Conservation (phyloP, 2,113 vertebrate species). For the Hippocampus barbouri region DNA sequence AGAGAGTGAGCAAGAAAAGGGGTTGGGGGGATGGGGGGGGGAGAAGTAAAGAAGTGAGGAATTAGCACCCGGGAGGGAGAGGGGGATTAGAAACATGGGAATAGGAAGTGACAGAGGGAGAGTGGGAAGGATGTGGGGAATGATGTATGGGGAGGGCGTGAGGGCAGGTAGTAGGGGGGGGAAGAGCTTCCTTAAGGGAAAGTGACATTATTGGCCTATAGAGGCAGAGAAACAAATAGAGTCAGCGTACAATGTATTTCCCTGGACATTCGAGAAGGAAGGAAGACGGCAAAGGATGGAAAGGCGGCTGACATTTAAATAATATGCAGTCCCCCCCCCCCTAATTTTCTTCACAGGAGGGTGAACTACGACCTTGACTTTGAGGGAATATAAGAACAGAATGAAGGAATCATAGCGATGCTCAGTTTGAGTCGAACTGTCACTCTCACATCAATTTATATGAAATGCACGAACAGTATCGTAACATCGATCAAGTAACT, state of each 20-base stretch:
- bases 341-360: not conserved
- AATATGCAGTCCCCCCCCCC: not conserved
- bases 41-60: constrained; percentile 35
- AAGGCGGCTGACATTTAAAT: constrained; percentile 36
- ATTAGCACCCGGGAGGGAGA: constrained; percentile 44
- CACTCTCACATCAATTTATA: too few species aligned
- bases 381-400: not conserved
- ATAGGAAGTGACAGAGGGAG: constrained; percentile 50
- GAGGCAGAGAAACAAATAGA: constrained; percentile 9
- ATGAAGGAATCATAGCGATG: not conserved
- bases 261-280: constrained; percentile 4
- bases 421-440: too few species aligned
- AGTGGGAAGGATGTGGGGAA: constrained; percentile 18
- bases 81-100: constrained; percentile 52
- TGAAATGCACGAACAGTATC: too few species aligned
- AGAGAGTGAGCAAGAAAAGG: not conserved
- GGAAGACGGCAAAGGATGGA: not conserved
- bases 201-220: constrained; percentile 23
- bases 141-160: constrained; percentile 17
- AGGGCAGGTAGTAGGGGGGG: constrained; percentile 40
- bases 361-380: constrained; percentile 39
- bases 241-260: constrained; percentile 10
- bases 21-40: constrained; percentile 1
- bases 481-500: too few species aligned
- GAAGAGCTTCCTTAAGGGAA: constrained; percentile 15